Base-by-base conservation (phyloP, 2,888 invertebrate genomes). In the Melanchra persicariae region DNA sequence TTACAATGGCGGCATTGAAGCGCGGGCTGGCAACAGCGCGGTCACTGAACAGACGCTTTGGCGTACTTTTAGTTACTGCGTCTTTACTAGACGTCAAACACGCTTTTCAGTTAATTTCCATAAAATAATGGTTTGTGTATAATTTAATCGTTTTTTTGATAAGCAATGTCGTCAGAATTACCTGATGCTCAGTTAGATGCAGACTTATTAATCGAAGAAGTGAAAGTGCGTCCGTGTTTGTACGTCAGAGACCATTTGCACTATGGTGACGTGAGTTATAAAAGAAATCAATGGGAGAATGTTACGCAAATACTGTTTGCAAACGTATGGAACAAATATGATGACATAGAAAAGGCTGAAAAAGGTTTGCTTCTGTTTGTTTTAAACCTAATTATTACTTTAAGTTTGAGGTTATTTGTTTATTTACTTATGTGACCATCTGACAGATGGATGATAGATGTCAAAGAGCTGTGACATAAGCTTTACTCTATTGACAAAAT, bases 51-150 rank as follows among this genome's bases (percentile, higher is more conserved):
- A 43, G 15, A 17, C 24, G 10, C 12, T 12, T 12, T 30, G 40
- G n/a, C 55, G 34, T 75, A 51, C 26, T 54, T 77, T 59, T 71
- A 75, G 79, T 78, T 19, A 62, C 62, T 26, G 26, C 4, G 43
- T 22, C 26, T 10, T 37, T 49, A 49, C 26, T 15, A 52, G 40
- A 47, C 37, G 7, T 54, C n/a, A 26, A 49, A 19, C 40, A 12
- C 40, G 19, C 7, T 22, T 43, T 40, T 12, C 7, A n/a, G 24
- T 24, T 17, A n/a, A n/a, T 40, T 40, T n/a, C 19, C 2, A 15
- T 24, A 7, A 10, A 8, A 34, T 49, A 49, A 1, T 47, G 24
- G 8, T 22, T 2, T 22, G 5, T 19, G 34, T 34, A 37, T 24
- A 24, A 12, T 26, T 64, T 15, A n/a, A 63, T 12, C n/a, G 24